Evolutionary conservation across 2,888 invertebrate genomes (phyloP).

Genomic region (Sclerodermus sp.): DNA sequence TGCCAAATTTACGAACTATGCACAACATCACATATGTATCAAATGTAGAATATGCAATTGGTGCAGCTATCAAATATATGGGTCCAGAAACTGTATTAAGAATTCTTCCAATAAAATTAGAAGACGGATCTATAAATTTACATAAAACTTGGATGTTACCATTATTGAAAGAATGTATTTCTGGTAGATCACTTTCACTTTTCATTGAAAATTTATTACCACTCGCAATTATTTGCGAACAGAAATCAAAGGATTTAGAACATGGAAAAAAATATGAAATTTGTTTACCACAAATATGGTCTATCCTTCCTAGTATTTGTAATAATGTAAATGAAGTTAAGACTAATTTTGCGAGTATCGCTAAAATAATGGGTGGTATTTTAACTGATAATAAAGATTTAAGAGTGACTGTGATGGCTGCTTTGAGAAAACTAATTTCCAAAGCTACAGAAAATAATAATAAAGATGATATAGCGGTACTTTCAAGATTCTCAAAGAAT

Average conservation of each 20-base stretch:
- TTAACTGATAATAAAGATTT: slow-evolving; percentile 80
- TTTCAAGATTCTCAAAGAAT: slow-evolving; percentile 85
- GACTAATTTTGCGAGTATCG: slow-evolving; percentile 69
- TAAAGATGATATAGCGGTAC: slow-evolving; percentile 64
- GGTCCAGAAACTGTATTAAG: slow-evolving; percentile 75
- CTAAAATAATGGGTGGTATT: slow-evolving; percentile 77
- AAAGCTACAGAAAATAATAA: slow-evolving; percentile 59
- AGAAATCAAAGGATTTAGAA: slow-evolving; percentile 64
- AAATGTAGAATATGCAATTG: slow-evolving; percentile 84
- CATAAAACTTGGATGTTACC: slow-evolving; percentile 94
- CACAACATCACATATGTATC: slow-evolving; percentile 67
- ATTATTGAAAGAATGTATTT: slow-evolving; percentile 80
- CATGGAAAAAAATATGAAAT: slow-evolving; percentile 77
- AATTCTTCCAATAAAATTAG: slow-evolving; percentile 69
- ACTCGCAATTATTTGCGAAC: slow-evolving; percentile 74
- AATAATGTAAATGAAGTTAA: slow-evolving; percentile 76
- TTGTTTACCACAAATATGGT: slow-evolving; percentile 85
- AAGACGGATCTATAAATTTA: slow-evolving; percentile 60
- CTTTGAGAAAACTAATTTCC: slow-evolving; percentile 75
- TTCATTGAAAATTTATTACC: slow-evolving; percentile 82
- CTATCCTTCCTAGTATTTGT: slow-evolving; percentile 88
- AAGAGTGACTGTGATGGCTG: slow-evolving; percentile 77
- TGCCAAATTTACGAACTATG: slow-evolving; percentile 73
- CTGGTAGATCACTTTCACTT: slow-evolving; percentile 73
- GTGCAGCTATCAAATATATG: slow-evolving; percentile 73